These are phyloP conservation scores for Hoplostethus atlanticus DNA, from an alignment of 2,797 vertebrate genomes.

Conservation along the genomic window DNA sequence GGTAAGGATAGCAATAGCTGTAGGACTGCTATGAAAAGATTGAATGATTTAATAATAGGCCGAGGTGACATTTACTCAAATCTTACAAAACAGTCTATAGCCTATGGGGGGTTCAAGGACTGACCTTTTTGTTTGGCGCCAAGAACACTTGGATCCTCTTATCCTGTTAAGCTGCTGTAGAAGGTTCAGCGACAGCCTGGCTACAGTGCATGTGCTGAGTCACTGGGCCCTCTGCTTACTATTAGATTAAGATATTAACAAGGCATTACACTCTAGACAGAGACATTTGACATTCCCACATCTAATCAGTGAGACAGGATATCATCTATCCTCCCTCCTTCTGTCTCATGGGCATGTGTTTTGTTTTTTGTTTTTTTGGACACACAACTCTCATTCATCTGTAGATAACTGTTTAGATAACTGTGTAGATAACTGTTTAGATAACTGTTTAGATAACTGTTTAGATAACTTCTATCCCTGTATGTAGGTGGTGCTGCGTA, in stretches of 20 bases:
- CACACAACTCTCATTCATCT: no score
- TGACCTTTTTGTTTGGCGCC: conserved; percentile 18
- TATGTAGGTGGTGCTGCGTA: conserved; percentile 88
- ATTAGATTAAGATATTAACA: conserved; percentile 31
- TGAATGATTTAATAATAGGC: neutral
- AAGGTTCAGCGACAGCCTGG: neutral
- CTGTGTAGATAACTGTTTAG: no score
- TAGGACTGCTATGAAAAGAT: neutral
- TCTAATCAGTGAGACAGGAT: neutral
- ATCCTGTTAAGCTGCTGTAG: conserved; percentile 46
- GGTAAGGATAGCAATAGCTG: conserved; percentile 74
- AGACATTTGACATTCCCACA: conserved; percentile 27
- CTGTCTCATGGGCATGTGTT: no score
- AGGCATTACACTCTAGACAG: conserved; percentile 16
- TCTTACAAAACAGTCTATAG: neutral
- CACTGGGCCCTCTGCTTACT: conserved; percentile 20
- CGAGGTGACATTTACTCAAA: neutral
- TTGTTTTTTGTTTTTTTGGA: neutral
- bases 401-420: neutral
- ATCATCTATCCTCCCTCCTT: neutral
- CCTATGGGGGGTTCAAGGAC: neutral
- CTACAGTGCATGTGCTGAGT: conserved; percentile 27
- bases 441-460: neutral
- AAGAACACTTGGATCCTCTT: conserved; percentile 46
- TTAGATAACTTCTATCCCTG: neutral